These are phyloP conservation scores for Peromyscus californicus DNA, from an alignment of 2,113 vertebrate species.

Conservation along the genomic window DNA sequence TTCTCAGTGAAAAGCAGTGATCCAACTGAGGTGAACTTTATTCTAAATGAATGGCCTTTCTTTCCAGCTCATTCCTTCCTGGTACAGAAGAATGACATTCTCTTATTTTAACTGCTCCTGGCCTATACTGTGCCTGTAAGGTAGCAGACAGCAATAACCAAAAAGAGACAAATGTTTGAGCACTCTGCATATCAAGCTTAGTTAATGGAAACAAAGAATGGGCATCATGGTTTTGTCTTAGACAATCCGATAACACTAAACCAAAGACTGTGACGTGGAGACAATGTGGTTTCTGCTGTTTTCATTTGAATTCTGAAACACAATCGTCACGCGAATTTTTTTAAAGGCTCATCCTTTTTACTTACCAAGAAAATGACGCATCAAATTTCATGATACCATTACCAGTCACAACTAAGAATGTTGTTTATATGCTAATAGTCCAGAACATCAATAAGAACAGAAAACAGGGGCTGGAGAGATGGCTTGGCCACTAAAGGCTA, in stretches of 20 bases:
- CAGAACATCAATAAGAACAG: not conserved
- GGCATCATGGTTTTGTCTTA: not conserved
- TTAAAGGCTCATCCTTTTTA: constrained; percentile 3
- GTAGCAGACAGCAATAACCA: not conserved
- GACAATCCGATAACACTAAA: not conserved
- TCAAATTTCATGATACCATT: not conserved
- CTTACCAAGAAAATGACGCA: not conserved
- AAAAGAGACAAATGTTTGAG: not conserved
- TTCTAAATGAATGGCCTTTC: constrained; percentile 46
- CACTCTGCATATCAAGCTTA: not conserved
- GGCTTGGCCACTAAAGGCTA: not conserved
- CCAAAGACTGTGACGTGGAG: not conserved
- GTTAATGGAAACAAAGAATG: not conserved
- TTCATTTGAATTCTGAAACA: constrained; percentile 42
- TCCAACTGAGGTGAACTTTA: constrained; percentile 45
- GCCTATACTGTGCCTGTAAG: not conserved
- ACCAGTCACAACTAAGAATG: constrained; percentile 13
- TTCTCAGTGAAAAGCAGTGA: constrained; percentile 64
- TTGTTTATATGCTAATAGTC: not conserved
- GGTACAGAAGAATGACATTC: not conserved
- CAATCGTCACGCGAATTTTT: not conserved
- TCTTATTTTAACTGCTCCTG: constrained; percentile 31
- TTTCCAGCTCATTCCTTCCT: constrained; percentile 36
- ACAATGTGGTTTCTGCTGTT: not conserved
- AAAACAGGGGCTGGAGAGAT: not conserved